Evolutionary conservation across 2,797 vertebrate genomes (phyloP).

Genomic region (Odontamblyopus rebecca): DNA sequence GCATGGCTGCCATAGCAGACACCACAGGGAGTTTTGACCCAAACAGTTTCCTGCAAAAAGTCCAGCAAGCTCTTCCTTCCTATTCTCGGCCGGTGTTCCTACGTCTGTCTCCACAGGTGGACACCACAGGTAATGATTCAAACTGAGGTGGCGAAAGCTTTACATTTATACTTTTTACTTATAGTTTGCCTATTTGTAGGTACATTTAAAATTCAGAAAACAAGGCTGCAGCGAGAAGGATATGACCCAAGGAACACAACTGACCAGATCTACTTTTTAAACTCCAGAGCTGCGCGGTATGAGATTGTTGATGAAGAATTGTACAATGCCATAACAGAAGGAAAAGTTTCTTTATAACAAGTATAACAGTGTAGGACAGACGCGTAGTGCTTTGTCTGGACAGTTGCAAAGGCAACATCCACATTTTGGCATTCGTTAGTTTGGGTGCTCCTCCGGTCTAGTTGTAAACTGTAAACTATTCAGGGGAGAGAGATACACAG

Average conservation of each 20-base stretch:
- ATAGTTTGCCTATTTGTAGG: constrained; percentile 66
- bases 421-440: constrained; percentile 16
- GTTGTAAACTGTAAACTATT: constrained; percentile 45
- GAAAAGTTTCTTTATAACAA: constrained; percentile 82
- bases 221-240: constrained; percentile 85
- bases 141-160: background rate
- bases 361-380: constrained; percentile 12
- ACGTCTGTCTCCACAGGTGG: constrained; percentile 85
- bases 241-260: constrained; percentile 83
- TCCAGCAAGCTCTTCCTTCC: constrained; percentile 83
- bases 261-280: constrained; percentile 87
- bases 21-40: constrained; percentile 77
- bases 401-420: constrained; percentile 17
- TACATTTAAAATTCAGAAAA: constrained; percentile 96
- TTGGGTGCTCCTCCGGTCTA: constrained; percentile 20
- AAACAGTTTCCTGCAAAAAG: constrained; percentile 75
- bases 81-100: constrained; percentile 91
- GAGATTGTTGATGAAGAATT: constrained; percentile 79
- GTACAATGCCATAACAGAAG: constrained; percentile 76
- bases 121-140: constrained; percentile 85
- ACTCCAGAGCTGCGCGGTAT: constrained; percentile 78
- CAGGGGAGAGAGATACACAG: constrained; percentile 47
- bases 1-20: constrained; percentile 92
- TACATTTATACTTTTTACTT: background rate
- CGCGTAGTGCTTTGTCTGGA: constrained; percentile 29